Evolutionary conservation across 2,113 vertebrate species (phyloP), one percentile per base, ranked within the genome.

Genomic region (Sialia sialis): DNA sequence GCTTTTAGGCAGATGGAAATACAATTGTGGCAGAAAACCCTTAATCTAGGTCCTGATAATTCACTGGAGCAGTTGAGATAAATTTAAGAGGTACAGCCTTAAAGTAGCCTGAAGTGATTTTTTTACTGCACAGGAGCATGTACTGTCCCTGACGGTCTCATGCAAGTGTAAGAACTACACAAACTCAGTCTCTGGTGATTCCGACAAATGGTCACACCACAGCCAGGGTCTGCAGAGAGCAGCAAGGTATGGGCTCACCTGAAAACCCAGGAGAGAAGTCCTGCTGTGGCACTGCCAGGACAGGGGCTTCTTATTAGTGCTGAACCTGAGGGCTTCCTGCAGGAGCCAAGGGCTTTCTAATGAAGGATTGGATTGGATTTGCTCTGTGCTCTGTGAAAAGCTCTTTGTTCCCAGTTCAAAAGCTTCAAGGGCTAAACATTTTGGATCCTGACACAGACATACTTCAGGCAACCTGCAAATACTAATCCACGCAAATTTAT

Each of bases 321-420:
- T 98, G 97, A 98, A 98, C 96, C 93, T 96, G 95, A 95, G 97
- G 93, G 97, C 94, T 97, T 97, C 97, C 96, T 97, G 79, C 95
- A 97, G 20, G 95, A 97, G 89, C 93, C 96, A 94, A 98, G 96
- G 97, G 95, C 93, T 98, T 97, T 97, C 97, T 98, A 98, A 98
- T 97, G 97, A 98, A 98, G 97, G 95, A 96, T 97, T 97, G 97
- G 96, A 93, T 92, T 96, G 96, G 97, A 96, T 97, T 98, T 97
- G 91, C 90, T 94, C 94, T 95, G 68, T 79, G 54, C 70, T 92
- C 84, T 78, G 68, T 97, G 96, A 98, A 98, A 98, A 97, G 96
- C 94, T 94, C 97, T 98, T 98, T 98, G 97, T 98, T 98, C 94
- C 92, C 75, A 48, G 81, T 97, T 97, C 95, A 96, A 97, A 97